Percentiles rank a stretch among this genome's conserved stretches.
phyloP scores from a whole-genome alignment of 2,797 vertebrate genomes.

The Delichon dasypus region DNA sequence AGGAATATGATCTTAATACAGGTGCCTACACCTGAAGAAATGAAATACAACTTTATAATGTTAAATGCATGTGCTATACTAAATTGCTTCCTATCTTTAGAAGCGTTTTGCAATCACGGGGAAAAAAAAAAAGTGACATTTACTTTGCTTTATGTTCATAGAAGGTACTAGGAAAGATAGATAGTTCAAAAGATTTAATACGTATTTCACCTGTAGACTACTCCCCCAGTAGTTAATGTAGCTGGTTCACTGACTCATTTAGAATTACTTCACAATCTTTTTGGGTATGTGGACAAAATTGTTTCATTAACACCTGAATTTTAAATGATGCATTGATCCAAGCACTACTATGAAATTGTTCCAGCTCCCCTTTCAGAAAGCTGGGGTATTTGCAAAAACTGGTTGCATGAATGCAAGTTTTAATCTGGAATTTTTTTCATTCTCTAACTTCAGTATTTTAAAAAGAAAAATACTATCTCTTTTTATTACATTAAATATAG shows the following conservation, averaged over 20 bases:
- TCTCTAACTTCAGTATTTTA: neutral
- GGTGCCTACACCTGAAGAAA: neutral
- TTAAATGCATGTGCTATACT: neutral
- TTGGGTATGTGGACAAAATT: neutral
- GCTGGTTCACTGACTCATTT: neutral
- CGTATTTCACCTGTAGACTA: neutral
- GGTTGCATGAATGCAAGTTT: neutral
- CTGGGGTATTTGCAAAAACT: neutral
- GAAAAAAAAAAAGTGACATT: neutral
- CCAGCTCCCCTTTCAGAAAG: neutral
- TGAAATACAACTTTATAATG: neutral
- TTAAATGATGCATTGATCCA: neutral
- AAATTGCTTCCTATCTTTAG: neutral
- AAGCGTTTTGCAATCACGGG: neutral
- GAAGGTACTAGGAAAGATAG: neutral
- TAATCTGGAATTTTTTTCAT: neutral
- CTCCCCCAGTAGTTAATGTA: neutral
- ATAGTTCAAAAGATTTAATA: neutral
- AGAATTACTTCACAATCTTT: neutral
- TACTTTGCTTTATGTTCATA: neutral
- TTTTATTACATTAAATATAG: neutral
- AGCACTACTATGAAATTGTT: neutral
- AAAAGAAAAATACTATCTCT: rapidly evolving
- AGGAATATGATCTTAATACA: neutral
- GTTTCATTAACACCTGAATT: neutral